Evolutionary conservation across 2,113 vertebrate genomes (phyloP), one percentile per base, ranked within the genome.

Genomic region (Murina feae): DNA sequence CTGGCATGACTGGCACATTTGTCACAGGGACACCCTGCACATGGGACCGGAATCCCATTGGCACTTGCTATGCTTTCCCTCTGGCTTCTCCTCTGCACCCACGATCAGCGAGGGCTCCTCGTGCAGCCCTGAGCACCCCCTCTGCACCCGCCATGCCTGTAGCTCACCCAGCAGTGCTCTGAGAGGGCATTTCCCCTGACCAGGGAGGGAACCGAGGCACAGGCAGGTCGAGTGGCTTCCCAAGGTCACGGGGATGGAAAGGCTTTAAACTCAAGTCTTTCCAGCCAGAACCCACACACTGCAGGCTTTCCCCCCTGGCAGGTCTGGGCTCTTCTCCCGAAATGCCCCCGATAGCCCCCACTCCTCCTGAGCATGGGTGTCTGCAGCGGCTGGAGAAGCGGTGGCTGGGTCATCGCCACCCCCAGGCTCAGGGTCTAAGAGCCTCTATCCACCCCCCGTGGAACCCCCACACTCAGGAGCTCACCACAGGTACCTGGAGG

Each of bases 51-150:
- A n/a, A 3, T 32, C 14, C 80, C 32, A 32, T 13, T 5, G 3
- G 12, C 32, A 0, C 2, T 39, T 4, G 0, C 5, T 1, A 0
- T 20, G 12, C 7, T 1, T 18, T 6, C 35, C 4, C 13, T 1
- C 17, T 20, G 5, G 35, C n/a, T 7, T 9, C n/a, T 3, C 9
- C 49, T 60, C 9, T 28, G 66, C 53, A 21, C 12, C 28, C 44
- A 0, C 12, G 16, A 11, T 2, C 18, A 14, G 0, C 47, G 10
- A 35, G 13, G 9, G 0, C 0, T 10, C 49, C 25, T 3, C 9
- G 0, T 0, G 12, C 4, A 13, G 66, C 37, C 60, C 1, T 2
- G 25, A 14, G 35, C 0, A 2, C 32, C 3, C 9, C 37, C 69
- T 65, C 11, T 0, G 6, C 51, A 0, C 44, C 44, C 5, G 0